Evolutionary conservation across 1,140 invertebrate species (phyloP), one percentile per base, ranked within the genome.

Genomic region (Diploscapter pachys): DNA sequence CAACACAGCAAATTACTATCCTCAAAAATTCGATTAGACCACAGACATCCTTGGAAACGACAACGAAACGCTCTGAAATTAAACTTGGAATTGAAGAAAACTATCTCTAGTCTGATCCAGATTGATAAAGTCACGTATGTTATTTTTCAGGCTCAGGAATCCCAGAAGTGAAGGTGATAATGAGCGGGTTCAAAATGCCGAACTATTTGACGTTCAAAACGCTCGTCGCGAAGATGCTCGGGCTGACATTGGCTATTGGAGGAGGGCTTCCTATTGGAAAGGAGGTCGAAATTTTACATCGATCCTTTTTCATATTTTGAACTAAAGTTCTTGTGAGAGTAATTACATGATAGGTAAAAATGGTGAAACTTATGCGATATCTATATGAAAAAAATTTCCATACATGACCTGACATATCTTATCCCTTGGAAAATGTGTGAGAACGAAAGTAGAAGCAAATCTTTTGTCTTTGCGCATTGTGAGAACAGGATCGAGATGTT

Each of bases 151-250:
- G 95, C 81, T 98, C 95, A 59, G 95, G 95, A 64, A 98, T 99
- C 83, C 96, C 96, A 52, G 96, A 99, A 88, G 97, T 98, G 93
- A 98, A 98, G 88, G 98, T 96, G 2, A 98, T 99, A 71, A 89
- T 99, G 51, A 88, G 95, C 80, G 96, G 96, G 67, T 95, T 98
- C 2, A 92, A 94, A 9, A 87, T 99, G 11, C 97, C 98, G 88
- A 96, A 98, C 86, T 99, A 97, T 87, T 88, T 98, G 69, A 98
- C 95, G 56, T 95, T 96, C 82, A 90, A 93, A 80, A 98, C 96
- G 3, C 88, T 98, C 48, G 89, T 99, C 52, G 93, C 96, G 13
- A 99, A 99, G 89, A 90, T 96, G 48, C 90, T 98, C 57, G 94
- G 95, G 48, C 89, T 99, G 52, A 97, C 93, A 59, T 93, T 94